Evolutionary conservation across 1,140 invertebrate genomes (phyloP).

Genomic region (Dendroctonus valens): DNA sequence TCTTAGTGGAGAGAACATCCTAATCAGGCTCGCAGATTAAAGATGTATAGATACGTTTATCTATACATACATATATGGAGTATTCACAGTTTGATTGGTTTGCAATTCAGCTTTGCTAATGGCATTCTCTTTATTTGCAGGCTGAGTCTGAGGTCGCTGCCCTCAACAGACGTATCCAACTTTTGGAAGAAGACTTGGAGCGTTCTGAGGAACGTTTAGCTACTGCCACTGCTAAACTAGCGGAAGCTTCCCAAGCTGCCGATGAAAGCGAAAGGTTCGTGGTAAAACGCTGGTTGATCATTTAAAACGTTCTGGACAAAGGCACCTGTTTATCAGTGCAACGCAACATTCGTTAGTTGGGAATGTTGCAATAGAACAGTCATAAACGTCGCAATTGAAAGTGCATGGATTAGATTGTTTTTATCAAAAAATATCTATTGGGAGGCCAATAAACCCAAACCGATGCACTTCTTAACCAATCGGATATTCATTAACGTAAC

Average conservation of each 20-base stretch:
- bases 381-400: too few species aligned
- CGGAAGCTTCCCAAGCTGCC: constrained; percentile 97
- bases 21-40: too few species aligned
- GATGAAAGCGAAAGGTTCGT: constrained; percentile 99
- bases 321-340: too few species aligned
- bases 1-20: too few species aligned
- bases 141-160: constrained; percentile 98
- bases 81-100: neutral
- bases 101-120: neutral
- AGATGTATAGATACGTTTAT: neutral
- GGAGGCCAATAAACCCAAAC: too few species aligned
- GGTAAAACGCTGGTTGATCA: neutral
- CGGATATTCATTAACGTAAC: too few species aligned
- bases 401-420: neutral
- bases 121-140: constrained; percentile 59
- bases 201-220: constrained; percentile 96
- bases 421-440: neutral
- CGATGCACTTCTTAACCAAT: too few species aligned
- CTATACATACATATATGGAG: neutral
- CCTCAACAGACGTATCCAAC: constrained; percentile 96
- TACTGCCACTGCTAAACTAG: constrained; percentile 94
- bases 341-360: too few species aligned
- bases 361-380: too few species aligned
- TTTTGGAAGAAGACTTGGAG: constrained; percentile 98
- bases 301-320: too few species aligned